Evolutionary conservation across 2,113 vertebrate species (phyloP).

Genomic region (Serranochromis macrocephalus): DNA sequence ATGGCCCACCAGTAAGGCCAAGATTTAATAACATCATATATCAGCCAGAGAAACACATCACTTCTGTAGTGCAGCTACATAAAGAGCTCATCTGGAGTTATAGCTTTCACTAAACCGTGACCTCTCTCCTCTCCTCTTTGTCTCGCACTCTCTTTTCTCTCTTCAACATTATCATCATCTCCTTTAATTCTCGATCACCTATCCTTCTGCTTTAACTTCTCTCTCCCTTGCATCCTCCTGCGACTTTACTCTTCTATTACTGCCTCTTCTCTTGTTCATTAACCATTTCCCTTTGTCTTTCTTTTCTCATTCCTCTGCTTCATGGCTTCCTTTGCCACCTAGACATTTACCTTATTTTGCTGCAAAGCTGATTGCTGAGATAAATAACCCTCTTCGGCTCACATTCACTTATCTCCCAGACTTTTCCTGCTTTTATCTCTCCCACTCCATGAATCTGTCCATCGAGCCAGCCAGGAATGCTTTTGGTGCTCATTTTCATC

Average conservation of each 20-base stretch:
- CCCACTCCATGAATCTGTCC: constrained; percentile 5
- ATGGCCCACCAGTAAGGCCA: neutral
- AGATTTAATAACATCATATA: constrained; percentile 14
- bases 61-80: constrained; percentile 2
- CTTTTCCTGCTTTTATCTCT: neutral
- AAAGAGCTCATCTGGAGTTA: constrained; percentile 44
- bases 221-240: neutral
- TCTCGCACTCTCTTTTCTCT: neutral
- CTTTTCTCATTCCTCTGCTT: neutral
- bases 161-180: neutral
- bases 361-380: neutral
- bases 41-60: constrained; percentile 4
- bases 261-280: neutral
- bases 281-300: neutral
- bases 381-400: neutral
- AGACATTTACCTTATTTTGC: neutral
- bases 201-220: neutral
- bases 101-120: neutral
- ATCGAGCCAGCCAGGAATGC: neutral
- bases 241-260: neutral
- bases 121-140: neutral
- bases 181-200: constrained; percentile 1
- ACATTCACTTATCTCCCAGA: neutral
- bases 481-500: neutral
- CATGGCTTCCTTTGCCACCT: neutral